Conservation (phyloP, 2,113 vertebrate species). For the Pelusios castaneus region DNA sequence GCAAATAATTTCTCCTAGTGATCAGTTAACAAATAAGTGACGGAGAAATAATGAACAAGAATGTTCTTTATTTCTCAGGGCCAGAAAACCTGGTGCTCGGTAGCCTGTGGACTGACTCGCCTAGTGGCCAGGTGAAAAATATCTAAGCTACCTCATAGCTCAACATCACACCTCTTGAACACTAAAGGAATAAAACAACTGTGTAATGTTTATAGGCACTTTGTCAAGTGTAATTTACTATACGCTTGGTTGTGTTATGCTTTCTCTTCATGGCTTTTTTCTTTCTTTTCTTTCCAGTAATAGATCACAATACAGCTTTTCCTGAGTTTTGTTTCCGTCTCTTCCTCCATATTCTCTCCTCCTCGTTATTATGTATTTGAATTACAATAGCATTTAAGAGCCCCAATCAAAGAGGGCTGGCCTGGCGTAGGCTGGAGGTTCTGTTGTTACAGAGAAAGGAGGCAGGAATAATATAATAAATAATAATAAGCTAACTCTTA, state of each 20-base stretch:
- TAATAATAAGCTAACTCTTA: neutral
- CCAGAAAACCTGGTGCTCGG: neutral
- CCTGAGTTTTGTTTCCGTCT: neutral
- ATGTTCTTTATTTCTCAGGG: neutral
- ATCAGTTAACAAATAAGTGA: neutral
- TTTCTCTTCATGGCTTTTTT: slow-evolving; percentile 38
- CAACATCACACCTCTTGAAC: neutral
- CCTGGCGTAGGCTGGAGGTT: neutral
- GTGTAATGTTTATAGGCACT: neutral
- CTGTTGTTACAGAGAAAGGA: neutral
- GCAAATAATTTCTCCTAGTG: neutral
- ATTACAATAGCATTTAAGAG: no score
- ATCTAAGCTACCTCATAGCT: neutral
- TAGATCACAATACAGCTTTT: neutral
- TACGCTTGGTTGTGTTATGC: neutral
- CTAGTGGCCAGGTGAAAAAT: neutral
- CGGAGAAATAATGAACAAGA: accelerated
- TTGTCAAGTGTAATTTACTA: neutral
- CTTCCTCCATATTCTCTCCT: neutral
- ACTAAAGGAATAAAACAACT: neutral
- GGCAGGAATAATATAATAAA: accelerated
- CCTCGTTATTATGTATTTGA: neutral
- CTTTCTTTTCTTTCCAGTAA: neutral
- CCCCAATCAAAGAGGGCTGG: neutral
- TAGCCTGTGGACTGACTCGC: neutral